Base-by-base conservation (phyloP, 1,140 invertebrate genomes). In the Mercenaria mercenaria region DNA sequence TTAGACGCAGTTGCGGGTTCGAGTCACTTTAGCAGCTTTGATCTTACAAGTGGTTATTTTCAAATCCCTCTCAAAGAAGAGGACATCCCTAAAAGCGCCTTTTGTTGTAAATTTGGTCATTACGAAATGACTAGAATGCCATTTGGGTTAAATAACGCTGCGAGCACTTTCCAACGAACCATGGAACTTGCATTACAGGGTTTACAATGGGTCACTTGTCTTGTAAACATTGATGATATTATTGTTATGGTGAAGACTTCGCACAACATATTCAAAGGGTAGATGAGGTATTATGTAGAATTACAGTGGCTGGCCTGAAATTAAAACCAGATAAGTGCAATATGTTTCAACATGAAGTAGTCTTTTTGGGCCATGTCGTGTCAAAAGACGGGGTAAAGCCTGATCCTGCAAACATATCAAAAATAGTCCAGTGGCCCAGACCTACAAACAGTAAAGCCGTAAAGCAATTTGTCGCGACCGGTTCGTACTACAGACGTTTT, bases 141-240 rank as follows among this genome's bases (percentile, higher is more conserved):
- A 47, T 41, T 37, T 20, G 26, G 61, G 11, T 37, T 56, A 0
- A 76, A 15, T n/a, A 56, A 56, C 20, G n/a, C 34, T 20, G 47
- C 43, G 3, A 59, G 39, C 23, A 50, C 34, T n/a, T 59, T 59
- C 20, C 52, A 59, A 59, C 52, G 52, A 23, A 59, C 52, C 15
- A 59, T 59, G 23, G 80, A 89, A 56, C 8, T 50, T 0, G 77
- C 88, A 3, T 41, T 91, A 10, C 43, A 29, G 18, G 84, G 79
- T 11, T 39, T 89, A 20, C 64, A 91, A 37, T 91, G 74, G 74
- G 56, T 56, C 0, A 56, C 10, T 20, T 41, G 43, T 41, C 41
- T 89, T 4, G 34, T 91, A 18, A 86, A 90, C 67, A 64, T 90
- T 56, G 83, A 90, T 83, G 92, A 92, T 43, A 72, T 87, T 0